Base-by-base conservation (phyloP, 2,113 vertebrate genomes). In the Pyrgilauda ruficollis region DNA sequence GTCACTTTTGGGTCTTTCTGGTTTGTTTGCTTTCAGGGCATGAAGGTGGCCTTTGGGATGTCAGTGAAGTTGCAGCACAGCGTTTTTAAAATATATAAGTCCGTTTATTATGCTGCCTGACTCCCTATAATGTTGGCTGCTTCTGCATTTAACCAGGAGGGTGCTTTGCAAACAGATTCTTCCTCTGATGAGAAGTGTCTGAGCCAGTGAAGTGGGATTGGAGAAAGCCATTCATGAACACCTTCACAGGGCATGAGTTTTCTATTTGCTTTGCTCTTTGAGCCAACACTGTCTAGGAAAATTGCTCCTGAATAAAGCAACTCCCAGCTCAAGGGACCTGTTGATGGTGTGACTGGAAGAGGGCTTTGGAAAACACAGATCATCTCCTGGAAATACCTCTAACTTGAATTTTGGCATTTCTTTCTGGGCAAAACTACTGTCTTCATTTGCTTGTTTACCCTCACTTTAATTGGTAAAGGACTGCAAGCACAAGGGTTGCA, bases 111-210 rank as follows among this genome's bases (percentile, higher is more conserved):
- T 50, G 21, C 49, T 79, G 30, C n/a, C 10, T 80, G 41, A 53
- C 63, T 74, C 52, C 15, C 64, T 87, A 30, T 78, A 50, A 84
- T 6, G 0, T 53, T 43, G 46, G 11, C 64, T 91, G 84, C 33
- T 62, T 84, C 84, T 91, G 61, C 64, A 28, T 78, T 90, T 93
- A 75, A 84, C 39, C 58, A 41, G 64, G 27, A 78, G 27, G 23
- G 24, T 3, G 19, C 27, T 94, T 70, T 84, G 56, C 47, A 75
- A 27, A 37, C 20, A 46, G 46, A 53, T 89, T 93, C 61, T 69
- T 74, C 43, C 0, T 1, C 61, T 80, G 56, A 44, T 56, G 31
- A 35, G 53, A 82, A 88, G n/a, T 0, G 0, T n/a, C 35, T 27
- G 43, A 63, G 35, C 64, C 1, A 2, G 41, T 44, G 30, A 68